These are phyloP conservation scores for Nesoenas mayeri DNA, from an alignment of 2,113 vertebrate genomes.

Conservation along the genomic window DNA sequence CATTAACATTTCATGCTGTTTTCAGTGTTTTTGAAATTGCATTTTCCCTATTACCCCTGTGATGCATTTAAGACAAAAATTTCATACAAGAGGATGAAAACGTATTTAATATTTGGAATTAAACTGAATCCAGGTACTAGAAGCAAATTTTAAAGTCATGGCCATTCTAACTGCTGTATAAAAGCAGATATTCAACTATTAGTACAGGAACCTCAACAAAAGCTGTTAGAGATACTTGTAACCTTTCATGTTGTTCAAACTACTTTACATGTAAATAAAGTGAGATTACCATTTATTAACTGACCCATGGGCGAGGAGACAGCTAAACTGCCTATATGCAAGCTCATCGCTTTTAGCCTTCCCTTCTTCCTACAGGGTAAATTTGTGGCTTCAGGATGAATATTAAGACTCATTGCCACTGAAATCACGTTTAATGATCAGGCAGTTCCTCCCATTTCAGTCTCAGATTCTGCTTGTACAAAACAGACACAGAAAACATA, in stretches of 20 bases:
- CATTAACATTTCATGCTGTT: background rate
- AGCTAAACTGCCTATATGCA: background rate
- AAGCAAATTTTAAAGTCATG: background rate
- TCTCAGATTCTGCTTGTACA: background rate
- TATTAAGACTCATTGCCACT: background rate
- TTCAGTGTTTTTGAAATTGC: background rate
- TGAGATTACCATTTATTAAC: background rate
- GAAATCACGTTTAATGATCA: background rate
- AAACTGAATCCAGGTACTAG: background rate
- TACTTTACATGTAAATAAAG: background rate
- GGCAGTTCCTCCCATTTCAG: background rate
- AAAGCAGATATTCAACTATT: background rate
- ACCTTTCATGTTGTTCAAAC: background rate
- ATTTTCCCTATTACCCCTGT: background rate
- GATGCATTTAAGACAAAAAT: background rate
- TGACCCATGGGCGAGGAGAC: background rate
- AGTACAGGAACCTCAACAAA: background rate
- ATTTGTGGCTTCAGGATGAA: background rate
- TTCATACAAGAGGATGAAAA: background rate
- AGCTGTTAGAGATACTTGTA: background rate
- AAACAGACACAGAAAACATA: accelerated
- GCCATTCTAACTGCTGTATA: background rate
- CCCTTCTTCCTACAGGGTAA: background rate
- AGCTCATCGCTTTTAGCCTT: background rate
- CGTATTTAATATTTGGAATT: background rate